phyloP scores from a whole-genome alignment of 2,797 vertebrate species.

The Pangasius sanitwongsei region DNA sequence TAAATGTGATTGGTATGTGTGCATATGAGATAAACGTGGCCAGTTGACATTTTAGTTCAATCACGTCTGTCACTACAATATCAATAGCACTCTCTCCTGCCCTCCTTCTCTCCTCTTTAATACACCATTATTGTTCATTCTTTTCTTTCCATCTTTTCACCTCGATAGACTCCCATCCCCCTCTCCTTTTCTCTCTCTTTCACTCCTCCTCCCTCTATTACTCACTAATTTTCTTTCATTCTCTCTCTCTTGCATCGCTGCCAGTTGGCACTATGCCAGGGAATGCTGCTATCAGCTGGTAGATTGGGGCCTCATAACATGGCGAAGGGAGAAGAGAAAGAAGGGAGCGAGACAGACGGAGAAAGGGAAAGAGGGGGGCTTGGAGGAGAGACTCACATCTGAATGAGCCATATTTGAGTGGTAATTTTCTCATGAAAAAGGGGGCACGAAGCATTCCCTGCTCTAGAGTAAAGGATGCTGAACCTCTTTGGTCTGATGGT shows the following conservation, averaged over 20 bases:
- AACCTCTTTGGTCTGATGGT: slow-evolving; percentile 64
- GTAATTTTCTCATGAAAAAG: slow-evolving; percentile 52
- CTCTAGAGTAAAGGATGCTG: slow-evolving; percentile 31
- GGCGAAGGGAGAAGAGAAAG: slow-evolving; percentile 72
- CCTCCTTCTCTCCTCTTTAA: slow-evolving; percentile 65
- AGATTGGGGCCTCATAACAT: slow-evolving; percentile 84
- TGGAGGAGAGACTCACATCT: slow-evolving; percentile 46
- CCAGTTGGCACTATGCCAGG: slow-evolving; percentile 82
- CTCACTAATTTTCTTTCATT: slow-evolving; percentile 76
- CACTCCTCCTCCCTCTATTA: slow-evolving; percentile 70
- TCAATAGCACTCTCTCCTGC: slow-evolving; percentile 69
- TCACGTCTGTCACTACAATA: slow-evolving; percentile 77
- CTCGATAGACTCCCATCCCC: slow-evolving; percentile 53
- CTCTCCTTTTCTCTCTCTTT: slow-evolving; percentile 63
- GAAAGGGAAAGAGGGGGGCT: slow-evolving; percentile 47
- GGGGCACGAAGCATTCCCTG: slow-evolving; percentile 63
- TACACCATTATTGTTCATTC: slow-evolving; percentile 67
- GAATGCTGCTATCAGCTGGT: slow-evolving; percentile 89
- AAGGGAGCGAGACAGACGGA: slow-evolving; percentile 61
- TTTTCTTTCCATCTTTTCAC: slow-evolving; percentile 49
- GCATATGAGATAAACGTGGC: slow-evolving; percentile 69
- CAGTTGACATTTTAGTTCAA: slow-evolving; percentile 79
- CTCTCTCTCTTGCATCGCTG: slow-evolving; percentile 74
- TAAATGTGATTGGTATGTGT: slow-evolving; percentile 54
- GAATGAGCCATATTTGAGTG: slow-evolving; percentile 58